A percentile compares a stretch with the other conserved stretches of the same genome.
Evolutionary conservation across 1,140 invertebrate species (phyloP).

Genomic region (Anoplophora glabripennis): DNA sequence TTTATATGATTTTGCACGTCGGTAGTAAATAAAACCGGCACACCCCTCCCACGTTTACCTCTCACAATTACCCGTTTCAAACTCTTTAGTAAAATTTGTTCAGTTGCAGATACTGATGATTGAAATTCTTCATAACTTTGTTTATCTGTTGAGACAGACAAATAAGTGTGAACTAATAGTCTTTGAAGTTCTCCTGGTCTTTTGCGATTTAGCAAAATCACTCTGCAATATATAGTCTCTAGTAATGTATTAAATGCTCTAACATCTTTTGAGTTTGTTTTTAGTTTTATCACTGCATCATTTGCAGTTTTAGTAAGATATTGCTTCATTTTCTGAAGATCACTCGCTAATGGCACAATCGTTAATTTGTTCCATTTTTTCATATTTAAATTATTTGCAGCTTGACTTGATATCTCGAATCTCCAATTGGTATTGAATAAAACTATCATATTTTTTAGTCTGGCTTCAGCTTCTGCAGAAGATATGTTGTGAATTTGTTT

Average conservation of each 20-base stretch:
- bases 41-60: conserved; percentile 25
- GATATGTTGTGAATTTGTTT: background rate
- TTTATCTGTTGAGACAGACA: background rate
- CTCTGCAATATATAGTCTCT: conserved; percentile 30
- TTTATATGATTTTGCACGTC: conserved; percentile 23
- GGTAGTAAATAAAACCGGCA: conserved; percentile 29
- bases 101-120: conserved; percentile 11
- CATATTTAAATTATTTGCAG: conserved; percentile 34
- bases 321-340: conserved; percentile 31
- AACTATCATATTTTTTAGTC: background rate
- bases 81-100: conserved; percentile 24
- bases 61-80: conserved; percentile 20
- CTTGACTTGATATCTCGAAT: conserved; percentile 33
- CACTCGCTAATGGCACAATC: conserved; percentile 41
- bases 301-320: background rate
- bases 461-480: background rate
- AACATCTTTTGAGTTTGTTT: background rate
- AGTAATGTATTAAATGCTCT: conserved; percentile 18
- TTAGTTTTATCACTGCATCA: background rate
- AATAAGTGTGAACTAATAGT: conserved; percentile 11
- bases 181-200: conserved; percentile 35
- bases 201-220: conserved; percentile 31
- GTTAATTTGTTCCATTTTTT: conserved; percentile 44
- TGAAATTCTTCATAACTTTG: conserved; percentile 28
- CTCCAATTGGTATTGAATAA: conserved; percentile 11